Percentiles rank a stretch among this genome's conserved stretches.
Conservation (phyloP, 2,797 vertebrate species). For the Euphonia xanthogaster region DNA sequence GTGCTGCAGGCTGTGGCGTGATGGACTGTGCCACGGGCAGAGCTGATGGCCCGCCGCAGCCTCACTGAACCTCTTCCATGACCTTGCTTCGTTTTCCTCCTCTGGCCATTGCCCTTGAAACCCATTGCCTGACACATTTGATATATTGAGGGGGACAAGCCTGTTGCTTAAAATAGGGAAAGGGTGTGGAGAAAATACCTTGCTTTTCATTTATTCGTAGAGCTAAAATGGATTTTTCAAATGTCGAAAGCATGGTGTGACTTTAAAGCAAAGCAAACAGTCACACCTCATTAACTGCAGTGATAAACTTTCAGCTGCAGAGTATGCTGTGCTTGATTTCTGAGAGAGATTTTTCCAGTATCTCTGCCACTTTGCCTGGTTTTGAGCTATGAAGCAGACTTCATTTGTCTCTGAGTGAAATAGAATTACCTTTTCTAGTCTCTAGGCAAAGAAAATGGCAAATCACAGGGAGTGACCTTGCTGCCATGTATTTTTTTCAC, state of each 20-base stretch:
- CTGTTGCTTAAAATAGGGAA: neutral
- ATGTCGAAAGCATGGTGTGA: neutral
- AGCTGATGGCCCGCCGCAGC: neutral
- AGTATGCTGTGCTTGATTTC: neutral
- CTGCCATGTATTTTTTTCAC: neutral
- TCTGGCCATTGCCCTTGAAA: neutral
- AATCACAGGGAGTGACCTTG: neutral
- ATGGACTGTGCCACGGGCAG: neutral
- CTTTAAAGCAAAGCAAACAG: constrained; percentile 14
- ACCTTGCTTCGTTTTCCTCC: neutral
- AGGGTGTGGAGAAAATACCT: neutral
- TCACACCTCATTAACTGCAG: constrained; percentile 22
- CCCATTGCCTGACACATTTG: neutral
- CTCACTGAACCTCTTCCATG: rapidly evolving
- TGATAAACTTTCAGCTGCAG: neutral
- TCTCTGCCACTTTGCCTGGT: neutral
- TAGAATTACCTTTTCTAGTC: neutral
- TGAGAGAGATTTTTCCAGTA: neutral
- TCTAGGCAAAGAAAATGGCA: constrained; percentile 6
- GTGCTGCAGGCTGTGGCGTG: rapidly evolving
- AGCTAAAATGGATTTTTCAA: constrained; percentile 23
- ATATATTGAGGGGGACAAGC: neutral
- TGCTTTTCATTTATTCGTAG: neutral
- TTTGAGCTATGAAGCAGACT: neutral
- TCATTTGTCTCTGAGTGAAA: constrained; percentile 19